These are phyloP conservation scores for Bicyclus anynana DNA, from an alignment of 1,140 invertebrate species.

Conservation along the genomic window DNA sequence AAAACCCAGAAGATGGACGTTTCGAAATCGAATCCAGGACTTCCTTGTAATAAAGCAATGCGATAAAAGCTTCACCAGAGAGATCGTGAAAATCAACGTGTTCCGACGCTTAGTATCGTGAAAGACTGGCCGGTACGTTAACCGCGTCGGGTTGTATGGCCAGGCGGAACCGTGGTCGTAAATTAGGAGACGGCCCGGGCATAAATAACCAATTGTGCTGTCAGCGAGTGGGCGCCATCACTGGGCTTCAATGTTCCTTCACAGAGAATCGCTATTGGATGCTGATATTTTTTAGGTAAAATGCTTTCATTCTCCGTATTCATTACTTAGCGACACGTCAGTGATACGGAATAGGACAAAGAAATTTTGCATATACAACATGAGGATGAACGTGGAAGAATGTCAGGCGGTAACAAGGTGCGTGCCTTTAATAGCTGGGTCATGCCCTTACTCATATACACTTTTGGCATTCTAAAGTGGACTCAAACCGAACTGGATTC, in stretches of 20 bases:
- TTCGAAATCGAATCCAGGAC: too few species aligned
- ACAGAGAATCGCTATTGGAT: not conserved
- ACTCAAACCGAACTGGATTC: too few species aligned
- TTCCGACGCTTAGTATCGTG: not conserved
- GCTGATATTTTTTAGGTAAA: not conserved
- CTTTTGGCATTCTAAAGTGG: too few species aligned
- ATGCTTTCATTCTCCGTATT: not conserved
- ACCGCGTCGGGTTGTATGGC: conserved; percentile 16
- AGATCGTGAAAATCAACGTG: too few species aligned
- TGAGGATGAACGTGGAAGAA: too few species aligned
- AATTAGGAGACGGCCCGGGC: conserved; percentile 33
- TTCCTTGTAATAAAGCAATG: too few species aligned
- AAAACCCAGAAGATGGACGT: too few species aligned
- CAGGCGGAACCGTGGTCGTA: conserved; percentile 32
- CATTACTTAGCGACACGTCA: not conserved
- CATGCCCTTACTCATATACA: too few species aligned
- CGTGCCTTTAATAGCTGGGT: too few species aligned
- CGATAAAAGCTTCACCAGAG: too few species aligned
- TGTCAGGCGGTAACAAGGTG: too few species aligned
- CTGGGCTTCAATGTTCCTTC: conserved; percentile 23
- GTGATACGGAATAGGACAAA: not conserved
- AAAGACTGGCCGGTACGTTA: not conserved
- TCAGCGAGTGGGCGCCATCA: conserved; percentile 41
- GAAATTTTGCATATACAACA: too few species aligned
- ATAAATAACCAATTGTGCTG: conserved; percentile 60